Evolutionary conservation across 1,140 invertebrate genomes (phyloP), one percentile per base, ranked within the genome.

Genomic region (Drosophila pruinosa): DNA sequence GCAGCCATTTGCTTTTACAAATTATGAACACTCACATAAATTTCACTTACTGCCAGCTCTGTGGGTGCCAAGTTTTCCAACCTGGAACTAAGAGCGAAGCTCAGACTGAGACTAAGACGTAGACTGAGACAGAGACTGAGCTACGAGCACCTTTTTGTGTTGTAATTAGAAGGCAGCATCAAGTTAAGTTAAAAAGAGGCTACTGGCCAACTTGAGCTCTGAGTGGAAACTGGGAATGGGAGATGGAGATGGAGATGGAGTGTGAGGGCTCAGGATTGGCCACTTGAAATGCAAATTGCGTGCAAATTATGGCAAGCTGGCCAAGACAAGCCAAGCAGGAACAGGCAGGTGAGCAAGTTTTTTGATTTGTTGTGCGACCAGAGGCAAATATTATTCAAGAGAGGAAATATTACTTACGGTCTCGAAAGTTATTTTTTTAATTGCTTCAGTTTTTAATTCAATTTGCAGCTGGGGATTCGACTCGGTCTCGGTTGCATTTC

Each of bases 241-340:
- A n/a, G n/a, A 28, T 5, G 1, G 45, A 8, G n/a, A 5, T 24
- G 28, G 41, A 21, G 19, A 10, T 19, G 41, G 54, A n/a, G n/a
- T n/a, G n/a, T n/a, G n/a, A n/a, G n/a, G n/a, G 5, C 14, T 1
- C 38, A 50, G 67, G 47, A 80, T 86, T 72, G 81, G 74, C 81
- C 82, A 86, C 82, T 86, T 88, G 77, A 86, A 81, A 86, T 86
- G 81, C 82, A 86, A 86, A 86, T 86, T 88, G 81, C 82, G 81
- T 86, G 81, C 81, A 86, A 86, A 86, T 86, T 86, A 86, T 86
- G 81, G 81, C 78, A 81, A 81, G 62, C 81, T 81, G 77, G 74
- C 82, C 31, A 34, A 88, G 70, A 12, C 21, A 26, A 50, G 7
- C 8, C 59, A 43, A 62, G 62, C 56, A 41, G 39, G 15, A 41